Evolutionary conservation across 2,113 vertebrate genomes (phyloP).

Genomic region (Colinus virginianus): DNA sequence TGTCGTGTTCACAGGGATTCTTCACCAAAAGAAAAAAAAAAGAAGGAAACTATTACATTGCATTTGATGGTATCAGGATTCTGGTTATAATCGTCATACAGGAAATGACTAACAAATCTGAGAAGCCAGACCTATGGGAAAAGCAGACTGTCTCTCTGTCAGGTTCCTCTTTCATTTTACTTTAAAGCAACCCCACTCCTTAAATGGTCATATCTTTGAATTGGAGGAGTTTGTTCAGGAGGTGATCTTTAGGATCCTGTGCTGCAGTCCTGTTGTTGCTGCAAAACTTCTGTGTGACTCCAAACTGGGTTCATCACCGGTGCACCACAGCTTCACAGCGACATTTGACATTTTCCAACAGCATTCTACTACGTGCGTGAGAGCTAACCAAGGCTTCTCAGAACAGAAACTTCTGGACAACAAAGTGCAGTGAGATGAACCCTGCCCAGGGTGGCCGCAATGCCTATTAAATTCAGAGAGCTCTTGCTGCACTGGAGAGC

Average conservation of each 20-base stretch:
- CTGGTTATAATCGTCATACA: neutral
- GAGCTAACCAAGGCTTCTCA: neutral
- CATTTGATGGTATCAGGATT: neutral
- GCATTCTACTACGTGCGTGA: rapidly evolving
- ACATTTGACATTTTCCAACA: neutral
- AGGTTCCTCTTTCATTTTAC: neutral
- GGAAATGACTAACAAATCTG: conserved; percentile 30
- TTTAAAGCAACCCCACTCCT: neutral
- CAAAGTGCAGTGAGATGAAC: neutral
- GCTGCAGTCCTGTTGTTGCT: rapidly evolving
- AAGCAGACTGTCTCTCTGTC: neutral
- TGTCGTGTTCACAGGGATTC: neutral
- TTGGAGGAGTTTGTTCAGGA: rapidly evolving
- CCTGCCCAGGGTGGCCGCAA: no score
- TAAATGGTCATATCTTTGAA: rapidly evolving
- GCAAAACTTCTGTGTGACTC: neutral
- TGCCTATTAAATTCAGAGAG: neutral
- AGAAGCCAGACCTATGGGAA: neutral
- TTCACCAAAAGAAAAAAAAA: neutral
- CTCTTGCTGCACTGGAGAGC: neutral
- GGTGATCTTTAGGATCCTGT: neutral
- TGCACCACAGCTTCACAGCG: rapidly evolving
- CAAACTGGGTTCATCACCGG: rapidly evolving
- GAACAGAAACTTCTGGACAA: neutral
- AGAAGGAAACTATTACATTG: neutral